Evolutionary conservation across 2,797 vertebrate species (phyloP).

Genomic region (Eidolon dupreanum): DNA sequence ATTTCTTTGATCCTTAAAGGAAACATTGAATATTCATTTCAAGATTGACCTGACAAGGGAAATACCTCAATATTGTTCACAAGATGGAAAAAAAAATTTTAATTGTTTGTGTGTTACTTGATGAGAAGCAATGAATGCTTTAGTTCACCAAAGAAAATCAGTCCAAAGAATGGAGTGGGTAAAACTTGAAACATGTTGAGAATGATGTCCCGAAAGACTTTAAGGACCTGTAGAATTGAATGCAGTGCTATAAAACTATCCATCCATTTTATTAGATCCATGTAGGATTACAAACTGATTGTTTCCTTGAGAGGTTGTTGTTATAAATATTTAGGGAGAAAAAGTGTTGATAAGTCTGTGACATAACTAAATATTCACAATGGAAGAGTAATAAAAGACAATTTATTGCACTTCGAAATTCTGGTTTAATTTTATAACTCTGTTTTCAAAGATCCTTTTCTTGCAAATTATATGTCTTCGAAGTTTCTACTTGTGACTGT

Average conservation of each 20-base stretch:
- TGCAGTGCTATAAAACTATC: constrained; percentile 53
- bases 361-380: constrained; percentile 34
- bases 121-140: constrained; percentile 6
- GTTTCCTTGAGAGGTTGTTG: constrained; percentile 20
- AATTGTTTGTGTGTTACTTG: constrained; percentile 23
- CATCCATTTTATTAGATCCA: constrained; percentile 55
- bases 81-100: not conserved
- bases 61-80: constrained; percentile 46
- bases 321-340: constrained; percentile 51
- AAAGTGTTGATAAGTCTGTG: constrained; percentile 23
- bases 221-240: constrained; percentile 50
- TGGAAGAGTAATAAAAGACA: constrained; percentile 34
- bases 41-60: not conserved
- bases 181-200: constrained; percentile 44
- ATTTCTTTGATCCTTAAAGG: constrained; percentile 39
- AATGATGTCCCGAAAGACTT: constrained; percentile 55
- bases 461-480: constrained; percentile 7
- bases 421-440: not conserved
- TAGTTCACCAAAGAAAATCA: constrained; percentile 60
- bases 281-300: constrained; percentile 6
- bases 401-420: constrained; percentile 26
- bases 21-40: not conserved
- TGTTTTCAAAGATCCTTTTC: not conserved
- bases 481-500: not conserved
- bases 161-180: constrained; percentile 55